phyloP scores from a whole-genome alignment of 2,113 vertebrate species.

The Hypocryptadius cinnamomeus region DNA sequence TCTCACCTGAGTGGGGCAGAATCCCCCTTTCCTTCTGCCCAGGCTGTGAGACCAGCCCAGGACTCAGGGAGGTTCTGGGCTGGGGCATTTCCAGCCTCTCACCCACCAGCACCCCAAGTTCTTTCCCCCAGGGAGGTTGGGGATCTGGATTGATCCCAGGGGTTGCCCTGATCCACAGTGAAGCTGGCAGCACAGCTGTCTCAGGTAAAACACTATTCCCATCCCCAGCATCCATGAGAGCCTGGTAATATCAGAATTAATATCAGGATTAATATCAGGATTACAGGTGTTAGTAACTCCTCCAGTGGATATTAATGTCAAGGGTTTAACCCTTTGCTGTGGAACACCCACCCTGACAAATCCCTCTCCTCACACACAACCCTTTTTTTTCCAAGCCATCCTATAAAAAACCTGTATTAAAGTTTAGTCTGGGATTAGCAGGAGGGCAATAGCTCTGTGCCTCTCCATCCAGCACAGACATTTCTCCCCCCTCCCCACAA shows the following conservation, averaged over 20 bases:
- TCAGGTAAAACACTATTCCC: background rate
- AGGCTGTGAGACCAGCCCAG: background rate
- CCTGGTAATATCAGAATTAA: too few relatives aligned
- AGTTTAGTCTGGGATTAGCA: background rate
- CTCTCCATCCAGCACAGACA: background rate
- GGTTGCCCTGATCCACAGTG: background rate
- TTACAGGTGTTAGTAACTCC: background rate
- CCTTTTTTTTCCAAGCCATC: background rate
- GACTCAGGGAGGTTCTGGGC: background rate
- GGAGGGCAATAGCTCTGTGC: background rate
- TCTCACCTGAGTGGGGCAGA: background rate
- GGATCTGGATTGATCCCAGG: background rate
- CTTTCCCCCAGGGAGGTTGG: background rate
- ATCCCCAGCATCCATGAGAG: background rate
- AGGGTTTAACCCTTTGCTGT: background rate
- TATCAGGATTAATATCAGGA: background rate
- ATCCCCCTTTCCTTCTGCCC: background rate
- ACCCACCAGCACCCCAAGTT: background rate
- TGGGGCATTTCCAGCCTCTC: background rate
- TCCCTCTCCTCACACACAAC: background rate
- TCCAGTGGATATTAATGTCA: rapidly evolving
- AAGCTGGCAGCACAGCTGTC: background rate
- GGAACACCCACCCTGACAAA: background rate
- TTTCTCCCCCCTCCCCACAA: background rate
- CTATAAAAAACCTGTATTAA: background rate